Evolutionary conservation across 2,888 invertebrate genomes (phyloP), one percentile per base, ranked within the genome.

Genomic region (Harmothoe impar): DNA sequence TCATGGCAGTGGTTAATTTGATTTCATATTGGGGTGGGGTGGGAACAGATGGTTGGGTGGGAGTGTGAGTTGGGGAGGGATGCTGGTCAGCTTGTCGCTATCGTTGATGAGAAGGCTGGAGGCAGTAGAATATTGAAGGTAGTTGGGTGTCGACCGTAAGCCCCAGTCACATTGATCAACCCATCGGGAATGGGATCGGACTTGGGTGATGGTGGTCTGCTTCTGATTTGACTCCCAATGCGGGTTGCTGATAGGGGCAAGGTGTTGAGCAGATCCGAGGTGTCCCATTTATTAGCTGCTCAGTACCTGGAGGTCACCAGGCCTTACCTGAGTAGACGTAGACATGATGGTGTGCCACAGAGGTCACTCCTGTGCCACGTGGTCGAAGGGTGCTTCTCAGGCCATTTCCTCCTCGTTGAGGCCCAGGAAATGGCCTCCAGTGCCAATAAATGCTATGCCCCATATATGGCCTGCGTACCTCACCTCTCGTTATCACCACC

Each of bases 181-280:
- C 1, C 20, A 20, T 62, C n/a, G n/a, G 62, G 62, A 62, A 62
- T 20, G n/a, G 62, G n/a, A 62, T 62, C 62, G 7, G 62, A 62
- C 62, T 3, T 3, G 7, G n/a, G n/a, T 62, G 62, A n/a, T n/a
- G 23, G 62, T 62, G 62, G 62, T 15, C 20, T 62, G 62, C 62
- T n/a, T 62, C 62, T 62, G 62, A 62, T 62, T n/a, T 62, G 62
- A 62, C 62, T 62, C 20, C 62, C 62, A 62, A 62, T 62, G 62
- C 20, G 62, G 62, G 62, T 43, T 43, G 43, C 10, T 43, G 43
- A 43, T 43, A 43, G 43, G 43, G 43, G 43, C 5, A 43, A 43
- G 43, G 43, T 43, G 43, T 43, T 43, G 3, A 10, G 43, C 43
- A 43, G 43, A 43, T 43, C 43, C 43, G 43, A 43, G 43, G 43